Conservation (phyloP, 2,888 invertebrate species). For the Alviniconcha strummeri region DNA sequence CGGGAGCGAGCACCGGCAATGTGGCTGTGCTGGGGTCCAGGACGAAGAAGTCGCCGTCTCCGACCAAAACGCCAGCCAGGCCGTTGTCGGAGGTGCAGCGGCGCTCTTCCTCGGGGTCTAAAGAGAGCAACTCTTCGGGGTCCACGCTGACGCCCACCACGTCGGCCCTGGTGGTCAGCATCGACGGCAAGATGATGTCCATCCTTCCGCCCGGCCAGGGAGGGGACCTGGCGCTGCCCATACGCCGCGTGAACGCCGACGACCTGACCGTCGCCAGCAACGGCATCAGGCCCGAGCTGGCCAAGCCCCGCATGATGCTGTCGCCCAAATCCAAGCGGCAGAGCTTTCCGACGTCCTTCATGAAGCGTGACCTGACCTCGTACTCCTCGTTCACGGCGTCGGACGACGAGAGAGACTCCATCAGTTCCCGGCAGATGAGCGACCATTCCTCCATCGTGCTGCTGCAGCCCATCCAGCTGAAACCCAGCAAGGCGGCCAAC, state of each 20-base stretch:
- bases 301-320: conserved; percentile 13
- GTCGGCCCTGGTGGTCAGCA: conserved; percentile 60
- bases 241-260: conserved; percentile 23
- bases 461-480: conserved; percentile 64
- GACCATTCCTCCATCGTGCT: conserved; percentile 65
- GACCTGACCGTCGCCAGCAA: conserved; percentile 14
- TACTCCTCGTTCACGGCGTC: conserved; percentile 41
- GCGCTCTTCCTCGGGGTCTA: conserved; percentile 55
- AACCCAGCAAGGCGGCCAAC: conserved; percentile 56
- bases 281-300: conserved; percentile 16
- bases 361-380: conserved; percentile 19
- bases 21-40: neutral
- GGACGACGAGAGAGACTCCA: conserved; percentile 63
- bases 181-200: conserved; percentile 66
- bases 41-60: conserved; percentile 39
- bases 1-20: conserved; percentile 31
- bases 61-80: conserved; percentile 43
- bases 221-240: conserved; percentile 25
- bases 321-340: conserved; percentile 29
- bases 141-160: conserved; percentile 62
- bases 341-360: conserved; percentile 23
- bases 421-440: conserved; percentile 59
- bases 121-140: conserved; percentile 56
- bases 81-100: conserved; percentile 45
- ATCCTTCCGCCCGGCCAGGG: conserved; percentile 46